Conservation (phyloP, 2,888 invertebrate genomes). For the Eristalis arbustorum region DNA sequence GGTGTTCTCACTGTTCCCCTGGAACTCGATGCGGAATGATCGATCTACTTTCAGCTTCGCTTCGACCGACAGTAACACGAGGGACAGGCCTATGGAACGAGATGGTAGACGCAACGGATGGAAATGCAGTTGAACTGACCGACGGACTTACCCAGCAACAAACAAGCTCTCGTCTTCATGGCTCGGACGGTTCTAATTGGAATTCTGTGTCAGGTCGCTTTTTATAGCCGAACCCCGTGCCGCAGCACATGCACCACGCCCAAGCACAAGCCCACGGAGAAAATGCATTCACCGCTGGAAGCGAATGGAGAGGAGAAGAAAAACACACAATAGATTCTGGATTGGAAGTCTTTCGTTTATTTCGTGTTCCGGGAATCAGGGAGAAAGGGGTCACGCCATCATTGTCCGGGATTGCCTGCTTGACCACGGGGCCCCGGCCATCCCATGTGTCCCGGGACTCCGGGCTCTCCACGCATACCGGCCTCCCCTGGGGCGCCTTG, state of each 20-base stretch:
- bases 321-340: background rate
- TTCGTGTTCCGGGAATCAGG: background rate
- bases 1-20: too few relatives aligned
- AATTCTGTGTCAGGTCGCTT: background rate
- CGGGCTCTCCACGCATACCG: background rate
- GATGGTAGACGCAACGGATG: background rate
- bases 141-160: conserved; percentile 22
- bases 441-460: background rate
- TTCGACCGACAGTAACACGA: background rate
- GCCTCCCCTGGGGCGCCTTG: background rate
- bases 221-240: background rate
- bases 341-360: background rate
- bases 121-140: background rate
- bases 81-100: background rate
- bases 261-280: background rate
- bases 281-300: background rate
- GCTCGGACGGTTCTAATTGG: background rate
- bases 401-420: background rate
- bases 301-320: background rate
- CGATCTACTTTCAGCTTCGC: background rate
- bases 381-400: background rate
- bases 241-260: background rate
- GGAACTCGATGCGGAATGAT: background rate
- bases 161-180: conserved; percentile 25
- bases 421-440: background rate